A percentile compares a stretch with the other conserved stretches of the same genome.
Conservation (phyloP, 2,888 invertebrate genomes). For the Drosophila buzzatii region DNA sequence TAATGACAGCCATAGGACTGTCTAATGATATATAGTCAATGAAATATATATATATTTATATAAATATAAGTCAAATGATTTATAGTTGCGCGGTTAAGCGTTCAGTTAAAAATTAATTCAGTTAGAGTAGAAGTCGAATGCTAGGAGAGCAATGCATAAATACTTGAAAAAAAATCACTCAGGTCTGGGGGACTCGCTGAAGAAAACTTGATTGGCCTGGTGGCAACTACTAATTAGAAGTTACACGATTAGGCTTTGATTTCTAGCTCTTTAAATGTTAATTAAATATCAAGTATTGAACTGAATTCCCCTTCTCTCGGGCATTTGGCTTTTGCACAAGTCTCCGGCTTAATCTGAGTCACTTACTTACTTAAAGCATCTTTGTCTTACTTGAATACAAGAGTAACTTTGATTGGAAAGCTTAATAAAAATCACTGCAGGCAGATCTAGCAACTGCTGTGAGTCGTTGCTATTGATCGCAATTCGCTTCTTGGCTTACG, state of each 20-base stretch:
- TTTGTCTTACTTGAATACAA: background rate
- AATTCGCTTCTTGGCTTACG: background rate
- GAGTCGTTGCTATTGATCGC: background rate
- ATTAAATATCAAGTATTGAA: too few relatives aligned
- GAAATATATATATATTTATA: background rate
- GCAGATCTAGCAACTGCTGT: background rate
- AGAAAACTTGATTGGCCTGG: background rate
- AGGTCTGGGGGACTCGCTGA: background rate
- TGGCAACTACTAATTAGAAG: background rate
- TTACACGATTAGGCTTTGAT: too few relatives aligned
- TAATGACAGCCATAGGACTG: conserved; percentile 22
- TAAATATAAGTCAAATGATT: conserved; percentile 21
- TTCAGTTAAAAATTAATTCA: conserved; percentile 8
- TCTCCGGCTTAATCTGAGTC: too few relatives aligned
- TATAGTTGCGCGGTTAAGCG: conserved; percentile 10
- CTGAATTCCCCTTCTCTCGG: too few relatives aligned
- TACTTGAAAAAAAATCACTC: background rate
- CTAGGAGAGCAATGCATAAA: background rate
- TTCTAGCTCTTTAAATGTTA: too few relatives aligned
- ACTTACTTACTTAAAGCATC: background rate
- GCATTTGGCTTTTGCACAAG: too few relatives aligned
- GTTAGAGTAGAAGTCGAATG: background rate
- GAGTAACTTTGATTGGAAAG: background rate
- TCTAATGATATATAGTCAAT: conserved; percentile 33
- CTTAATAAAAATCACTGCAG: background rate